Evolutionary conservation across 2,797 vertebrate species (phyloP), one percentile per base, ranked within the genome.

Genomic region (Lithobates pipiens): DNA sequence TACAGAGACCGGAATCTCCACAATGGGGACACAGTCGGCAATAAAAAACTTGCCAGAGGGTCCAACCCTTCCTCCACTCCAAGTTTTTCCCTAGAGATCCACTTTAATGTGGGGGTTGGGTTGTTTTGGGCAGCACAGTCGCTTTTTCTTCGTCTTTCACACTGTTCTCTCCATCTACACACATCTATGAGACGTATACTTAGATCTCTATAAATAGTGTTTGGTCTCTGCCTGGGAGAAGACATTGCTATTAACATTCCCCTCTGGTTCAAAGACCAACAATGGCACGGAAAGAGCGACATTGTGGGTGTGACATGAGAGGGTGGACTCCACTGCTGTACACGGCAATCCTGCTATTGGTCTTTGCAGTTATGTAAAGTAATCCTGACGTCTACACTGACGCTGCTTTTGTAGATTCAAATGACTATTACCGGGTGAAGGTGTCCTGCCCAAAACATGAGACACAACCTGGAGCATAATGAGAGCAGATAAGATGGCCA

Each of bases 201-300:
- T 82, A 74, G 32, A 3, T 70, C 42, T 57, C 80, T 74, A 65
- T 65, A 73, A 82, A 82, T 82, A 82, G 54, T 21, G 70, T 23
- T 29, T 2, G 23, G 44, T 68, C 2, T 21, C 32, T 32, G 10
- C 39, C 0, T 68, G 29, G 11, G 67, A 23, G 54, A 61, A 61
- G 18, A 27, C 5, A 9, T 2, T 10, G 63, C 63, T 18, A 10
- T 27, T 50, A 50, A 80, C 78, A 71, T 80, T 80, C 21, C 15
- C 9, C 23, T 50, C 23, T 68, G 10, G 44, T 68, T 57, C 29
- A 80, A 44, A 54, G 78, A 18, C 8, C 39, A 2, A 9, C 39
- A 4, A n/a, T 50, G 10, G 23, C 42, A 29, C 69, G 25, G 42
- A 32, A 27, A 78, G 36, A 67, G 10, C 27, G 34, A 27, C 25